A percentile compares a stretch with the other conserved stretches of the same genome.
These are phyloP conservation scores for Leptinotarsa lineolata DNA, from an alignment of 1,140 invertebrate genomes.

Conservation along the genomic window DNA sequence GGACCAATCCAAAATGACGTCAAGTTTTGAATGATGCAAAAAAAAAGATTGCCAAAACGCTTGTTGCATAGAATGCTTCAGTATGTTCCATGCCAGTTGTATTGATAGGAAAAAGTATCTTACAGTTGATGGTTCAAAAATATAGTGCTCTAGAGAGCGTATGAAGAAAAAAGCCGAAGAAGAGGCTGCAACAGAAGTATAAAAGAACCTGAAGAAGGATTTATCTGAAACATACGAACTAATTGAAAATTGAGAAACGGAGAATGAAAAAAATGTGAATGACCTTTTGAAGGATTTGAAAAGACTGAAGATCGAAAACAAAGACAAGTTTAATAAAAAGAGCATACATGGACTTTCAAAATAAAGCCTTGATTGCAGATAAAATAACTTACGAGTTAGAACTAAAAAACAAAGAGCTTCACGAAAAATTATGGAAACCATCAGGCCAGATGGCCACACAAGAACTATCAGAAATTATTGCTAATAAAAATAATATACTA, in stretches of 20 bases:
- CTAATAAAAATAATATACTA: not conserved
- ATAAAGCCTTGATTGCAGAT: not conserved
- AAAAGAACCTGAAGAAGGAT: not conserved
- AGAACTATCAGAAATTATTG: not conserved
- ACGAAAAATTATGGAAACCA: not conserved
- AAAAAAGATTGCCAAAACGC: not conserved
- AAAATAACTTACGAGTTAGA: not conserved
- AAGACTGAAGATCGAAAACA: not conserved
- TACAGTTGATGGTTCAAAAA: not conserved
- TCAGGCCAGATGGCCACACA: not conserved
- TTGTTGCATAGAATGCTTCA: not conserved
- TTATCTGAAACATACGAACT: not conserved
- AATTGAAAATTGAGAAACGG: not conserved
- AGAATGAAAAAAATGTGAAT: not conserved
- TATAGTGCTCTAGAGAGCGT: not conserved
- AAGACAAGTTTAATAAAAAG: not conserved
- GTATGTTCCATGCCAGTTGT: not conserved
- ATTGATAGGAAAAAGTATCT: constrained; percentile 5
- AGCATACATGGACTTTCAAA: not conserved
- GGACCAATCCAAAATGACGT: not conserved
- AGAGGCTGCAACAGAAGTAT: not conserved
- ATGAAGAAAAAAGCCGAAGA: not conserved
- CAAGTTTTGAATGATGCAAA: not conserved
- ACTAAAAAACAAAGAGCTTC: not conserved
- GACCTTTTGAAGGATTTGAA: not conserved